Base-by-base conservation (phyloP, 2,888 invertebrate genomes). In the Trissonchulus sp. region DNA sequence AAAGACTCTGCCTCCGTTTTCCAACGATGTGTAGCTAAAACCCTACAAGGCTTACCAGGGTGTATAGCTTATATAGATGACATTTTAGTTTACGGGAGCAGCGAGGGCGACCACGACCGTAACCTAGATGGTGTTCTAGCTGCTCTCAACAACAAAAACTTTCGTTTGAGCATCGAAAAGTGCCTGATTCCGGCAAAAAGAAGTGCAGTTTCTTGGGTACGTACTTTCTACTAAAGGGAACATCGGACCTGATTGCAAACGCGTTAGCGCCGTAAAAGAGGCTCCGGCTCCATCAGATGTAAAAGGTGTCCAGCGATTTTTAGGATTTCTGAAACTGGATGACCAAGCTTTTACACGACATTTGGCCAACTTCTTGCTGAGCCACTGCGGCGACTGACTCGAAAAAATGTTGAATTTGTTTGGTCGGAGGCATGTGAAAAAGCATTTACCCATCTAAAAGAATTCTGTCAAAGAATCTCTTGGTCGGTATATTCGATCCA, bases 101-200 rank as follows among this genome's bases (percentile, higher is more conserved):
- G 23, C 68, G 1, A 8, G 15, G 2, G 33, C 2, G 3, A 30
- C 1, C 68, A 68, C 23, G 48, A 48, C 48, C 48, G 48, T 15
- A 48, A 48, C 48, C 48, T 48, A 8, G 23, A 15, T 76, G 0
- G 65, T 72, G 36, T 71, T 77, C 48, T 48, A 8, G 23, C 48
- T 15, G 48, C 48, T 15, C 48, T 48, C 48, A 23, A 48, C 23
- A 15, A 8, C 23, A 48, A 48, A 48, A 23, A 48, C 23, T 48
- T 48, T 23, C 48, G 48, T 48, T 23, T 48, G 8, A 48, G 23
- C 23, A 23, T 48, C 8, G 8, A 8, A 8, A 48, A 48, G 23
- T 48, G 48, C 23, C 48, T 48, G 48, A 8, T 15, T 15, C 23
- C 48, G 23, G 23, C 8, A n/a, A 15, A 23, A 8, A 15, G 48